These are phyloP conservation scores for Unio delphinus DNA, from an alignment of 2,888 invertebrate species.

Conservation along the genomic window DNA sequence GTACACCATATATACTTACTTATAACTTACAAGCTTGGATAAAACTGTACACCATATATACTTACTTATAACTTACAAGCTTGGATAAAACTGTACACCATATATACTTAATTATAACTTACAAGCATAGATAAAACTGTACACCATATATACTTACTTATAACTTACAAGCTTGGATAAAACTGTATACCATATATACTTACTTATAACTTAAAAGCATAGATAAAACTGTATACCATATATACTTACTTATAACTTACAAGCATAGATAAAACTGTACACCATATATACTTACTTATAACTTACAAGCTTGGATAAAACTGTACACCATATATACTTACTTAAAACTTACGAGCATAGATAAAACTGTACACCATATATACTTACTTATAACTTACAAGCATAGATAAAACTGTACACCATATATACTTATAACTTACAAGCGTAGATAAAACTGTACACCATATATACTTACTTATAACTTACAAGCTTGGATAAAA, in stretches of 20 bases:
- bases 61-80: no score
- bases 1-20: not conserved
- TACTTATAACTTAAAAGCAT: not conserved
- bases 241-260: no score
- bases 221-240: not conserved
- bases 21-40: not conserved
- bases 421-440: not conserved
- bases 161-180: not conserved
- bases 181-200: not conserved
- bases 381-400: no score
- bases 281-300: not conserved
- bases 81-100: not conserved
- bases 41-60: not conserved
- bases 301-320: not conserved
- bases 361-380: not conserved
- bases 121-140: not conserved
- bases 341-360: not conserved
- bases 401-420: not conserved
- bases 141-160: not conserved
- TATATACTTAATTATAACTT: not conserved
- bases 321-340: not conserved
- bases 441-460: no score
- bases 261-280: not conserved
- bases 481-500: no score
- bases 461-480: not conserved